Evolutionary conservation across 2,888 invertebrate genomes (phyloP).

Genomic region (Fragum sueziense): DNA sequence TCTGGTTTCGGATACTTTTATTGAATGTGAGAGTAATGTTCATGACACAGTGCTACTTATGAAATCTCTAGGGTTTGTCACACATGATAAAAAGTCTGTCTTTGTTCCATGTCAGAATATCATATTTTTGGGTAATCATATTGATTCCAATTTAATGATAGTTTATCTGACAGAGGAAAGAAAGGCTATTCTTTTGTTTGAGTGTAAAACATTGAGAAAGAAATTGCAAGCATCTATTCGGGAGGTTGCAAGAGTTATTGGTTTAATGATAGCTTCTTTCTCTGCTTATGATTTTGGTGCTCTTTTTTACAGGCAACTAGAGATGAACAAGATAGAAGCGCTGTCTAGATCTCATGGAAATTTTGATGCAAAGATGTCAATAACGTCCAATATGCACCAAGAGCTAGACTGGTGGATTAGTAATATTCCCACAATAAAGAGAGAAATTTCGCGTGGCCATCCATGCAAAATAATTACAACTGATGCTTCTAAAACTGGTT

Average conservation of each 20-base stretch:
- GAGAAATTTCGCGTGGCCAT: not conserved
- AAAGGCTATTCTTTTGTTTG: not conserved
- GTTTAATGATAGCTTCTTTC: slow-evolving; percentile 29
- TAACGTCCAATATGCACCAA: not conserved
- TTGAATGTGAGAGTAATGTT: not conserved
- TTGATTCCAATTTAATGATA: slow-evolving; percentile 53
- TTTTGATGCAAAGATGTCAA: not conserved
- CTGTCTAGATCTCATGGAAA: not conserved
- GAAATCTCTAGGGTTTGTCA: too few species aligned
- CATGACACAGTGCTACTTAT: not conserved
- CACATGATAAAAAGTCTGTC: too few species aligned
- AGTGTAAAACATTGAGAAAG: not conserved
- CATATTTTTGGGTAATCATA: slow-evolving; percentile 47
- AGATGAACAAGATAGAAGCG: slow-evolving; percentile 9
- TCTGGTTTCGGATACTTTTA: not conserved
- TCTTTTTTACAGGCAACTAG: slow-evolving; percentile 25
- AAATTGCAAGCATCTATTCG: not conserved
- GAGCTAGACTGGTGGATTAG: slow-evolving; percentile 8
- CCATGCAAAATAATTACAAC: not conserved
- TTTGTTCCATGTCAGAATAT: slow-evolving; percentile 32
- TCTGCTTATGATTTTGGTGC: slow-evolving; percentile 22
- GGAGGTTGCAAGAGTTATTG: slow-evolving; percentile 22
- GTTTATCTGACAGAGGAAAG: slow-evolving; percentile 40
- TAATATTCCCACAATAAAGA: not conserved
- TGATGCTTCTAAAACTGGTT: not conserved